Percentiles rank a stretch among this genome's conserved stretches.
These are phyloP conservation scores for Tetraneura akinire DNA, from an alignment of 1,140 invertebrate species.

Conservation along the genomic window DNA sequence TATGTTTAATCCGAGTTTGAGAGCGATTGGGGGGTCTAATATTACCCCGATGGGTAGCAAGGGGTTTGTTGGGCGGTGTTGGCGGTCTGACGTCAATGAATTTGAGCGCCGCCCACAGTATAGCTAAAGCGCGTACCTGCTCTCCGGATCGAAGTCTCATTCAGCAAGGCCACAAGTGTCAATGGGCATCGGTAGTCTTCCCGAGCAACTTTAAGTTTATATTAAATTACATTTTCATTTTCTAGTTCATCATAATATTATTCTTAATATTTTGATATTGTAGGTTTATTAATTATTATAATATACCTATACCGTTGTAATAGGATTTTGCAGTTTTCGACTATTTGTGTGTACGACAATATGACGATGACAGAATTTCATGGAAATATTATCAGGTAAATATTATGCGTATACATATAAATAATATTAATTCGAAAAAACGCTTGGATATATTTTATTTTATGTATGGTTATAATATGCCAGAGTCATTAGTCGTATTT, in stretches of 20 bases:
- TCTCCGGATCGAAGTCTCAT: constrained; percentile 48
- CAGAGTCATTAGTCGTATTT: no score
- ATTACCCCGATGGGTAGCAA: constrained; percentile 12
- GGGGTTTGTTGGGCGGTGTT: constrained; percentile 46
- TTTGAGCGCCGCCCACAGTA: constrained; percentile 36
- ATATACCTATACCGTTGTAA: no score
- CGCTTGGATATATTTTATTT: no score
- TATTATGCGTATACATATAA: neutral
- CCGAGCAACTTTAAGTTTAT: neutral
- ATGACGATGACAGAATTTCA: neutral
- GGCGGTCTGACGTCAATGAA: constrained; percentile 48
- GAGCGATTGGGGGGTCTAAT: neutral
- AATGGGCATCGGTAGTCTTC: constrained; percentile 33
- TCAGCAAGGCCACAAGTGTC: constrained; percentile 51
- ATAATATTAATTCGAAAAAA: no score
- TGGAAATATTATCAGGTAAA: neutral
- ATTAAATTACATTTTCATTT: no score
- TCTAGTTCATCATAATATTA: no score
- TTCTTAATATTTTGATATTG: no score
- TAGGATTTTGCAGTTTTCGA: no score
- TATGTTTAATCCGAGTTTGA: constrained; percentile 13
- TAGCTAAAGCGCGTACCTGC: constrained; percentile 41
- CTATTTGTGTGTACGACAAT: no score
- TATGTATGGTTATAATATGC: no score
- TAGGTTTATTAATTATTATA: no score